Conservation (phyloP, 2,797 vertebrate species). For the Trematomus bernacchii region DNA sequence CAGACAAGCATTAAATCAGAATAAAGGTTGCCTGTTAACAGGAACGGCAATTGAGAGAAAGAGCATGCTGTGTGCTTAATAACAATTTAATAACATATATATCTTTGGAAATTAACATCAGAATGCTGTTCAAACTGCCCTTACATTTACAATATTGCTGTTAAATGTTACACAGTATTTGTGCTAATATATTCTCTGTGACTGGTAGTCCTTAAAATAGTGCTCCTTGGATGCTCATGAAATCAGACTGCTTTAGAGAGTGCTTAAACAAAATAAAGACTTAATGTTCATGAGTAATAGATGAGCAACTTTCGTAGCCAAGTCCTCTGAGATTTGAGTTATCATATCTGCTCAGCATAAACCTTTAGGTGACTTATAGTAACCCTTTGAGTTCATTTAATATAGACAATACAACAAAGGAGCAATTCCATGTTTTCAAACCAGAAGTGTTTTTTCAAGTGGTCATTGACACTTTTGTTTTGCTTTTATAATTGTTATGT, state of each 20-base stretch:
- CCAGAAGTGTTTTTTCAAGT: background rate
- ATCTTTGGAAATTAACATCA: background rate
- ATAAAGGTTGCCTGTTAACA: background rate
- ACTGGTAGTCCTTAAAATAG: background rate
- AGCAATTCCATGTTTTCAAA: background rate
- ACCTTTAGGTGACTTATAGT: background rate
- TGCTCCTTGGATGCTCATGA: slow-evolving; percentile 3
- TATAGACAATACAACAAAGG: background rate
- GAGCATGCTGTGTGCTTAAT: background rate
- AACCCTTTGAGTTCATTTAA: background rate
- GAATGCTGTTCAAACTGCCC: background rate
- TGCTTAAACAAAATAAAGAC: slow-evolving; percentile 21
- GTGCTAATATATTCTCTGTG: background rate
- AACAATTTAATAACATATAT: background rate
- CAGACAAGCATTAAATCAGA: background rate
- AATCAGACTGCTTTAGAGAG: background rate
- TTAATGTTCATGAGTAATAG: slow-evolving; percentile 40
- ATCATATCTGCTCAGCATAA: slow-evolving; percentile 1
- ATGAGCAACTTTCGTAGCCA: slow-evolving; percentile 12
- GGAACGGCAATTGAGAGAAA: too few species aligned
- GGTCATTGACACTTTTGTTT: too few species aligned
- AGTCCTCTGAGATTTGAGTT: slow-evolving; percentile 15
- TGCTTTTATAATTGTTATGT: too few species aligned
- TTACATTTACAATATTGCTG: background rate
- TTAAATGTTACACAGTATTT: background rate